These are phyloP conservation scores for Catocala nupta DNA, from an alignment of 2,888 invertebrate genomes.

Conservation along the genomic window DNA sequence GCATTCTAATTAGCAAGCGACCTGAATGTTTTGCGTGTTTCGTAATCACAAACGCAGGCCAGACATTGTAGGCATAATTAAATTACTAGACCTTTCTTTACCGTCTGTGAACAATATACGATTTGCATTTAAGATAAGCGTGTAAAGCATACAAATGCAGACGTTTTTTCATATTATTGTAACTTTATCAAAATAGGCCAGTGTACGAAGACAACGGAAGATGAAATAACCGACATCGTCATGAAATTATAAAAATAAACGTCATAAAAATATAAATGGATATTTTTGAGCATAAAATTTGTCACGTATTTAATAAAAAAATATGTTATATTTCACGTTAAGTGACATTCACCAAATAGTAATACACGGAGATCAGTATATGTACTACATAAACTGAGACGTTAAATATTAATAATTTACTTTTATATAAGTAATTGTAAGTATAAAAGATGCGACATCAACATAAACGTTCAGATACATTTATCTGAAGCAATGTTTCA, in stretches of 20 bases:
- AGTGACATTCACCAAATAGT: conserved; percentile 8
- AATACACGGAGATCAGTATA: conserved; percentile 11
- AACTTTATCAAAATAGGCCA: too few species aligned
- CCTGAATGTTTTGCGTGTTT: too few species aligned
- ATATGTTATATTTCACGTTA: neutral
- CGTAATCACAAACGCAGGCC: too few species aligned
- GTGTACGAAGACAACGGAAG: too few species aligned
- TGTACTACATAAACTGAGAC: conserved; percentile 24
- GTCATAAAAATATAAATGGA: conserved; percentile 9
- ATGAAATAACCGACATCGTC: too few species aligned
- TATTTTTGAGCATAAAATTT: conserved; percentile 22
- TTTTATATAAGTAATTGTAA: conserved; percentile 28
- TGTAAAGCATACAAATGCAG: conserved; percentile 5
- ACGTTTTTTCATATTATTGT: too few species aligned
- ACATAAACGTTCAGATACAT: conserved; percentile 75
- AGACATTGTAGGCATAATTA: neutral
- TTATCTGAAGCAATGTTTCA: conserved; percentile 76
- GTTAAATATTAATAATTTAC: conserved; percentile 30
- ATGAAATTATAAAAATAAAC: conserved; percentile 5
- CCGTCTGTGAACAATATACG: neutral
- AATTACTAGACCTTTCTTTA: neutral
- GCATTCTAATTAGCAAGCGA: too few species aligned
- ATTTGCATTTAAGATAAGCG: neutral
- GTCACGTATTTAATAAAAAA: neutral
- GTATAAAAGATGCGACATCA: conserved; percentile 42